These are phyloP conservation scores for Yponomeuta evonymella DNA, from an alignment of 2,888 invertebrate genomes.

Conservation along the genomic window DNA sequence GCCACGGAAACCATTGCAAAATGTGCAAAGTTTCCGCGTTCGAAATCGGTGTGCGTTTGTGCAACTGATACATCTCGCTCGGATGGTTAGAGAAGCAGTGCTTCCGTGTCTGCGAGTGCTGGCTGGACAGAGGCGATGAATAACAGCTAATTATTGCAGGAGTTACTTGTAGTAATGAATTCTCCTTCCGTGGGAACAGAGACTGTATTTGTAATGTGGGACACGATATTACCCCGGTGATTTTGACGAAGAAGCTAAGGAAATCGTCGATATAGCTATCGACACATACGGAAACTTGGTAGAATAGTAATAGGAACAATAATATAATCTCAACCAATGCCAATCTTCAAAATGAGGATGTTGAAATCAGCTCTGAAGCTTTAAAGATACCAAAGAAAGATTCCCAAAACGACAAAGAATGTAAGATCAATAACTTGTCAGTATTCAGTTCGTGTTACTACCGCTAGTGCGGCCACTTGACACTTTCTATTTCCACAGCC, in stretches of 20 bases:
- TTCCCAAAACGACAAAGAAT: neutral
- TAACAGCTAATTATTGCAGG: neutral
- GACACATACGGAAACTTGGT: neutral
- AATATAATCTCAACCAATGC: neutral
- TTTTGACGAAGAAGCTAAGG: too few relatives aligned
- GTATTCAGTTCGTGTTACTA: constrained; percentile 43
- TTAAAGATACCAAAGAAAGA: neutral
- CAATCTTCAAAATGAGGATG: neutral
- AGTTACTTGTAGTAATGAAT: neutral
- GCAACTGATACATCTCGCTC: neutral
- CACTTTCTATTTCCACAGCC: constrained; percentile 62
- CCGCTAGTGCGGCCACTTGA: constrained; percentile 49
- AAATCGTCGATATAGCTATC: too few relatives aligned
- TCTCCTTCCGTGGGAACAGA: too few relatives aligned
- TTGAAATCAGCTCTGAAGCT: neutral
- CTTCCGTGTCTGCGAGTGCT: neutral
- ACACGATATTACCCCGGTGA: too few relatives aligned
- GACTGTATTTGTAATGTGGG: too few relatives aligned
- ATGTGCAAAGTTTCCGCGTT: neutral
- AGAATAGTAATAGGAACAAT: neutral
- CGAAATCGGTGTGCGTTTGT: neutral
- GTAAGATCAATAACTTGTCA: neutral
- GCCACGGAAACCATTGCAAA: constrained; percentile 12
- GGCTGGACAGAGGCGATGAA: neutral
- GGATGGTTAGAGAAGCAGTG: neutral